Conservation (phyloP, 2,888 invertebrate species). For the Aleiodes leptofemur region DNA sequence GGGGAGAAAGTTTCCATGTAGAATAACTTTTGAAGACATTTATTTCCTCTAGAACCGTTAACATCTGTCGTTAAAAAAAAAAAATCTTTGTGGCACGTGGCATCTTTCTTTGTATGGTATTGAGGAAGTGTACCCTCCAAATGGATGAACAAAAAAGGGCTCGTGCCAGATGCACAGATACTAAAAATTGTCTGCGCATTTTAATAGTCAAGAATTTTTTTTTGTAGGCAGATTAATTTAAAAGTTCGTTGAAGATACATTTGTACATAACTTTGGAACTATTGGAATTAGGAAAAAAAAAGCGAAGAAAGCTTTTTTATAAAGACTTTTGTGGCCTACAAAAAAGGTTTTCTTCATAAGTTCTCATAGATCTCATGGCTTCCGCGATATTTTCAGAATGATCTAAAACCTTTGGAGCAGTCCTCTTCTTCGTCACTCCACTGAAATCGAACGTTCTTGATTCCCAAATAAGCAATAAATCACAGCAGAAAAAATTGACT, state of each 20-base stretch:
- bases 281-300: too few relatives aligned
- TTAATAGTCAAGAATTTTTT: not conserved
- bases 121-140: slow-evolving; percentile 21
- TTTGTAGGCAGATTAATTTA: not conserved
- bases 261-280: too few relatives aligned
- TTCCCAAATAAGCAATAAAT: not conserved
- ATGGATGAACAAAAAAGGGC: slow-evolving; percentile 24
- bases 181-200: not conserved
- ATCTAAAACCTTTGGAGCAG: too few relatives aligned
- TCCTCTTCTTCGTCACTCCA: too few relatives aligned
- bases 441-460: not conserved
- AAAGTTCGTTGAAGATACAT: not conserved
- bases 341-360: too few relatives aligned
- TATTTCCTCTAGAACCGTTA: slow-evolving; percentile 11
- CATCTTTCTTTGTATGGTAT: slow-evolving; percentile 27
- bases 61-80: slow-evolving; percentile 36
- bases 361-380: too few relatives aligned
- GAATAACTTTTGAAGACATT: slow-evolving; percentile 14
- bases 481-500: not conserved
- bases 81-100: slow-evolving; percentile 37
- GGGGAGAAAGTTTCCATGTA: slow-evolving; percentile 4
- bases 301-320: too few relatives aligned
- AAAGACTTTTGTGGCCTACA: too few relatives aligned
- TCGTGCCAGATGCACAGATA: slow-evolving; percentile 35
- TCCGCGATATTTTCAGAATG: too few relatives aligned